Evolutionary conservation across 2,113 vertebrate species (phyloP).

Genomic region (Dinomys branickii): DNA sequence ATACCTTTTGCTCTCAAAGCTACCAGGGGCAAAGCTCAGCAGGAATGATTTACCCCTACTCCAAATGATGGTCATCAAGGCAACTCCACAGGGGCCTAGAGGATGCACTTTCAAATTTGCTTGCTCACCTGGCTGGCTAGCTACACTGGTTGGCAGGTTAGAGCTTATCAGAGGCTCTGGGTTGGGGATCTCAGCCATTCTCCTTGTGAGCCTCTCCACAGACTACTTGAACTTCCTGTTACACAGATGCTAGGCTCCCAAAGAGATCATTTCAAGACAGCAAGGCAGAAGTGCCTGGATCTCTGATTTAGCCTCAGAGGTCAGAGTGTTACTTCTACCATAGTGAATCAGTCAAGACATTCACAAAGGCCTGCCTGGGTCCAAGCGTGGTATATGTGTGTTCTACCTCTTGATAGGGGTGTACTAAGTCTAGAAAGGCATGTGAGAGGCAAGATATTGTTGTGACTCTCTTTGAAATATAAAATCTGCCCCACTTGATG

Average conservation of each 20-base stretch:
- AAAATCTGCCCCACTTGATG: not conserved
- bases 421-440: not conserved
- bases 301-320: slow-evolving; percentile 10
- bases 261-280: not conserved
- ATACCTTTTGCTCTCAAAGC: not conserved
- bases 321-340: not conserved
- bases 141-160: not conserved
- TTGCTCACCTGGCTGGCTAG: not conserved
- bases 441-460: not conserved
- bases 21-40: not conserved
- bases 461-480: not conserved
- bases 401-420: not conserved
- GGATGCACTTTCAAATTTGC: not conserved
- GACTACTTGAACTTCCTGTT: not conserved
- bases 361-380: not conserved
- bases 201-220: not conserved
- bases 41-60: not conserved
- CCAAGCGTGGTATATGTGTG: not conserved
- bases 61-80: not conserved
- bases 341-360: not conserved
- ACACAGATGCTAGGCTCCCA: not conserved
- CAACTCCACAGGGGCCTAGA: not conserved
- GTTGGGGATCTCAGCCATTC: not conserved
- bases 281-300: not conserved
- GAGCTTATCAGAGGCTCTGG: not conserved